Conservation (phyloP, 35 echinoderm and acorn worm species). For the Heliocidaris erythrogramma region DNA sequence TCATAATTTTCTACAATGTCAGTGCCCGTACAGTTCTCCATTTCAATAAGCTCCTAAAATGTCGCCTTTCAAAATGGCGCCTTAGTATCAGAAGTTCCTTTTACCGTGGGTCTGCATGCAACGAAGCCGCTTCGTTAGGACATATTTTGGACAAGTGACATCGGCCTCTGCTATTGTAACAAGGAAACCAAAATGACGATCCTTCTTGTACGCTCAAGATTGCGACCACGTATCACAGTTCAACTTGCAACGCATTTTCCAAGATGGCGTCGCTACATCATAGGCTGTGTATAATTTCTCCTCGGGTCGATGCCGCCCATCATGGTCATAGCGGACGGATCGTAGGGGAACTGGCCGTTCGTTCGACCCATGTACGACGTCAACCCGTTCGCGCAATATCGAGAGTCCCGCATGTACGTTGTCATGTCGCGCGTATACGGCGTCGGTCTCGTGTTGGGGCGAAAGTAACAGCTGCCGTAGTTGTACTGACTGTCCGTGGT, state of each 20-base stretch:
- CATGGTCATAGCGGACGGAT: slow-evolving; percentile 82
- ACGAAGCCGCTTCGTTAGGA: background rate
- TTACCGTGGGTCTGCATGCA: background rate
- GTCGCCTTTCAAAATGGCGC: background rate
- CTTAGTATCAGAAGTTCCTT: background rate
- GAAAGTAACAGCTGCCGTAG: slow-evolving; percentile 95
- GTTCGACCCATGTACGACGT: slow-evolving; percentile 88
- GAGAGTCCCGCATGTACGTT: slow-evolving; percentile 88
- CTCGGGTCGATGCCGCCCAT: slow-evolving; percentile 78
- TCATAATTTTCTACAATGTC: background rate
- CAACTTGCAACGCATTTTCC: background rate
- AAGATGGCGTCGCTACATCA: slow-evolving; percentile 64
- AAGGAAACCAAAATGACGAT: too few relatives aligned
- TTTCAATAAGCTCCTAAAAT: background rate
- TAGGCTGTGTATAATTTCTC: slow-evolving; percentile 92
- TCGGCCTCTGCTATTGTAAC: too few relatives aligned
- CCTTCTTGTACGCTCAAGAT: background rate
- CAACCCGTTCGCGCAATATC: slow-evolving; percentile 89
- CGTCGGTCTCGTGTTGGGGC: slow-evolving; percentile 84
- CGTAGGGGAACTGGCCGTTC: slow-evolving; percentile 82
- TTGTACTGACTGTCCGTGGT: slow-evolving; percentile 93
- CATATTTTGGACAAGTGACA: too few relatives aligned
- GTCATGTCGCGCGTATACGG: slow-evolving; percentile 90
- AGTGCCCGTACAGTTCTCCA: background rate
- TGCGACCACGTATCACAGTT: background rate